Conservation (phyloP, 1,140 invertebrate species). For the Trichogramma pretiosum region DNA sequence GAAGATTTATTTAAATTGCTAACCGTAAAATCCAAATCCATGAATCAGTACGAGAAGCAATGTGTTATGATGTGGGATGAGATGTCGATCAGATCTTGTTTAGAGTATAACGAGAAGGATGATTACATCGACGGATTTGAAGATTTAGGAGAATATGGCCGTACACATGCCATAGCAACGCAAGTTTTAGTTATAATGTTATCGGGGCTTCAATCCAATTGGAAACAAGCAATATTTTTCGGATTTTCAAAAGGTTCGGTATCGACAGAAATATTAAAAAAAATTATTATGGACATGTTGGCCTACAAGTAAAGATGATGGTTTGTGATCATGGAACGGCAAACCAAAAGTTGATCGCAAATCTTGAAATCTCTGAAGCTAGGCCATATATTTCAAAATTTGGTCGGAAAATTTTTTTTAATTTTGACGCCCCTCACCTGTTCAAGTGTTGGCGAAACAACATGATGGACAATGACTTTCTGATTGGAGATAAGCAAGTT, state of each 20-base stretch:
- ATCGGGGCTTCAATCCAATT: not conserved
- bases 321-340: not conserved
- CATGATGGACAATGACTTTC: constrained; percentile 2
- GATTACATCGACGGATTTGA: not conserved
- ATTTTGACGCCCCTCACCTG: constrained; percentile 11
- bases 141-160: not conserved
- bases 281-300: not conserved
- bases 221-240: not conserved
- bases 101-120: not conserved
- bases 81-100: not conserved
- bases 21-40: not conserved
- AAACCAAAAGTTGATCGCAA: not conserved
- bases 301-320: not conserved
- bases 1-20: not conserved
- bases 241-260: not conserved
- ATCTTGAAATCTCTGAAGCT: not conserved
- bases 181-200: not conserved
- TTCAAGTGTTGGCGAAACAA: constrained; percentile 15
- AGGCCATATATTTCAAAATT: not conserved
- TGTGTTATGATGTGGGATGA: not conserved
- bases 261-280: not conserved
- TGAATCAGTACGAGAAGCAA: not conserved
- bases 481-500: no score
- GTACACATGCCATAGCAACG: not conserved
- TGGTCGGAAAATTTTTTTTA: constrained; percentile 11